A percentile compares a stretch with the other conserved stretches of the same genome.
Evolutionary conservation across 2,888 invertebrate genomes (phyloP).

Genomic region (Parnassius apollo): DNA sequence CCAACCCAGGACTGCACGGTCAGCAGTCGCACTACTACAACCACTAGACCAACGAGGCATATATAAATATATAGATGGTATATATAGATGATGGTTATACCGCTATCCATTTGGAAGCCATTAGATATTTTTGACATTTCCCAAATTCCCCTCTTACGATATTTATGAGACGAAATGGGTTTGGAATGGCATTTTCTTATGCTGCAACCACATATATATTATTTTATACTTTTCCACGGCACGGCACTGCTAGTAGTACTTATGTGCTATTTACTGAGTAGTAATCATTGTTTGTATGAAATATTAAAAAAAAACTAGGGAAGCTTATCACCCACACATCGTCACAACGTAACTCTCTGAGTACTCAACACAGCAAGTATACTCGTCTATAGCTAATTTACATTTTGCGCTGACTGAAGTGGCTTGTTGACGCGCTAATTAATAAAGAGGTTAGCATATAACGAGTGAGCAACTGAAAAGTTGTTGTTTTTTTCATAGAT

Average conservation of each 20-base stretch:
- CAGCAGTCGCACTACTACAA: too few species aligned
- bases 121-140: too few species aligned
- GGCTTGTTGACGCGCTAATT: constrained; percentile 24
- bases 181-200: too few species aligned
- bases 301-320: constrained; percentile 8
- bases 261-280: background rate
- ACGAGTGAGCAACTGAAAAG: constrained; percentile 13
- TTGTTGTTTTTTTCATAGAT: constrained; percentile 1
- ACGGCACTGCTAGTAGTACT: constrained; percentile 4
- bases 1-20: too few species aligned
- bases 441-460: constrained; percentile 24
- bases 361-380: constrained; percentile 20
- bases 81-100: too few species aligned
- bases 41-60: too few species aligned
- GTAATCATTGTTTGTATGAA: constrained; percentile 5
- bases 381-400: constrained; percentile 24
- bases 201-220: too few species aligned
- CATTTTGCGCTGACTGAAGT: constrained; percentile 21
- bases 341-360: background rate
- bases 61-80: too few species aligned
- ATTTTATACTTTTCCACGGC: too few species aligned
- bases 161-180: too few species aligned
- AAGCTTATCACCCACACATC: constrained; percentile 14
- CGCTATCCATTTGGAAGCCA: too few species aligned
- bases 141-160: too few species aligned